These are phyloP conservation scores for Ganaspis sp. DNA, from an alignment of 1,140 invertebrate species.

Conservation along the genomic window DNA sequence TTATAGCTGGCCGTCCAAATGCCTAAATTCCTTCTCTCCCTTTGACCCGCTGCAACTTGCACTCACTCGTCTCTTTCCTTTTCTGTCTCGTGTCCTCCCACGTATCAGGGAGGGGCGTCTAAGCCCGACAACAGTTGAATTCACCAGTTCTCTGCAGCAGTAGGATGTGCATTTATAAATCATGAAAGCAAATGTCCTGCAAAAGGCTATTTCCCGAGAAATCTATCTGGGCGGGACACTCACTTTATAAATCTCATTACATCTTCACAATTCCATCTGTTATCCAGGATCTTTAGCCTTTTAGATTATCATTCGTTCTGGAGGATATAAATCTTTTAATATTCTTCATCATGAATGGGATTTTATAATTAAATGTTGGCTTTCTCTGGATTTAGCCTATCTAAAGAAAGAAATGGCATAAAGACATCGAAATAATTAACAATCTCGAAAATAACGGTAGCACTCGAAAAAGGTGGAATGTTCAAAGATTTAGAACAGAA, in stretches of 20 bases:
- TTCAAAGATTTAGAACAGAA: too few species aligned
- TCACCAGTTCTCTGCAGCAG: background rate
- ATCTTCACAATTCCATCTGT: background rate
- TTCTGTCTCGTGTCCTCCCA: constrained; percentile 27
- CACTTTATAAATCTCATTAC: background rate
- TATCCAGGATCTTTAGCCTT: background rate
- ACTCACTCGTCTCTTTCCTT: constrained; percentile 23
- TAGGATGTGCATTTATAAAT: constrained; percentile 10
- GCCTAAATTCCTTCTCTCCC: constrained; percentile 28
- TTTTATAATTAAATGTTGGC: too few species aligned
- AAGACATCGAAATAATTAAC: too few species aligned
- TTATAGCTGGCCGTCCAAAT: background rate
- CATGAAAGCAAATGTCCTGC: constrained; percentile 8
- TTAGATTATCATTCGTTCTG: background rate
- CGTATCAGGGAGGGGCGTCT: constrained; percentile 4
- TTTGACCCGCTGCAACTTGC: constrained; percentile 15
- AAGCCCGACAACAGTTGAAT: background rate
- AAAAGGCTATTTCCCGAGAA: background rate
- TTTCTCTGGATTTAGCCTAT: too few species aligned
- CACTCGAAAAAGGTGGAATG: too few species aligned
- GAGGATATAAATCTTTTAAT: too few species aligned
- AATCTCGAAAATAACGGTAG: too few species aligned
- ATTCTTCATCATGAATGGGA: too few species aligned
- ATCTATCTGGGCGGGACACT: background rate
- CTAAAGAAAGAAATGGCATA: too few species aligned